phyloP scores from a whole-genome alignment of 2,797 vertebrate species.

The Limosa lapponica region DNA sequence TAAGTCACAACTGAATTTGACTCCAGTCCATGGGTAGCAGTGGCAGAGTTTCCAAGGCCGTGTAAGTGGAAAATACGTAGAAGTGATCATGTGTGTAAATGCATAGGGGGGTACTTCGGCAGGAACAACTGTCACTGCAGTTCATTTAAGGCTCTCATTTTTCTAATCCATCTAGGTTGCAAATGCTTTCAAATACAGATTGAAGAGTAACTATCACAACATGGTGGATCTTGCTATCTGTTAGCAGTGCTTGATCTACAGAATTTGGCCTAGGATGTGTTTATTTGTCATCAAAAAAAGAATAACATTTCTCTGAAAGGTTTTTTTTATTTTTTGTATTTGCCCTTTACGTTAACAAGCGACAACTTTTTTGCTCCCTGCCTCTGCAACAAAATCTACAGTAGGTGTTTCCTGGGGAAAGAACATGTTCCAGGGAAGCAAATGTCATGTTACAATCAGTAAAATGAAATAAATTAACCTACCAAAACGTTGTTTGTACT shows the following conservation, averaged over 20 bases:
- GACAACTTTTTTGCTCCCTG: neutral
- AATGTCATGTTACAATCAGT: neutral
- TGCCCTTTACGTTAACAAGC: neutral
- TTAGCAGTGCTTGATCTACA: neutral
- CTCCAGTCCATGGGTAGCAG: neutral
- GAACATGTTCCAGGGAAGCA: neutral
- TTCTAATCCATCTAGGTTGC: neutral
- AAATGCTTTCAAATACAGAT: neutral
- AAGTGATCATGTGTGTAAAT: rapidly evolving
- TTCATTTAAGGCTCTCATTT: neutral
- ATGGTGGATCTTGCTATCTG: neutral
- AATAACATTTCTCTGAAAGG: neutral
- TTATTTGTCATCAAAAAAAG: neutral
- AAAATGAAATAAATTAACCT: neutral
- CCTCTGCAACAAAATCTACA: neutral
- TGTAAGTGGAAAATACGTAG: neutral
- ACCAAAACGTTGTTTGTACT: neutral
- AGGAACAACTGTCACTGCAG: neutral
- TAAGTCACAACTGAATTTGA: neutral
- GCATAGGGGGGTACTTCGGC: neutral
- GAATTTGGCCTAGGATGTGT: neutral
- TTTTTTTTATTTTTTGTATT: neutral
- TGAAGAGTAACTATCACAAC: neutral
- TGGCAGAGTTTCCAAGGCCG: neutral
- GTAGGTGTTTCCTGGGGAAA: neutral